These are phyloP conservation scores for Notodromas monacha DNA, from an alignment of 2,888 invertebrate species.

Conservation along the genomic window DNA sequence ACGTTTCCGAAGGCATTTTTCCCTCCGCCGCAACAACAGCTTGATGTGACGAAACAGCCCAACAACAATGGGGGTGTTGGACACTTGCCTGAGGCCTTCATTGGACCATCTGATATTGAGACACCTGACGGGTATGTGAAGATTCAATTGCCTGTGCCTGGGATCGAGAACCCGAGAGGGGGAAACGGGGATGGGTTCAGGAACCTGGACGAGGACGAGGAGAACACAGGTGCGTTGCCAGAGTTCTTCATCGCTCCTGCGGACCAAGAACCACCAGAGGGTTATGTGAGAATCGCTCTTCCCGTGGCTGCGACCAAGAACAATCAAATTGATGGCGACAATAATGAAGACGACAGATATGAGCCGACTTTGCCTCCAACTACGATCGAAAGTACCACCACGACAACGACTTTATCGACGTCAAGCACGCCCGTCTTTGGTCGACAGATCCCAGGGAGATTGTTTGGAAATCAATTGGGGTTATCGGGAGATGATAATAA, in stretches of 20 bases:
- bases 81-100: not conserved
- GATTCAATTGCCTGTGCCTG: not conserved
- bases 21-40: not conserved
- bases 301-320: not conserved
- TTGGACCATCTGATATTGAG: conserved; percentile 1
- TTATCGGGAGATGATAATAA: no score
- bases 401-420: no score
- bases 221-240: no score
- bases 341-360: no score
- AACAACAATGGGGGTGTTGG: no score
- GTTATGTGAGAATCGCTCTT: conserved; percentile 1
- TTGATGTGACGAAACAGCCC: no score
- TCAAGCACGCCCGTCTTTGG: no score
- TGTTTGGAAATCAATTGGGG: no score
- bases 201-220: no score
- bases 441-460: no score
- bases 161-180: not conserved
- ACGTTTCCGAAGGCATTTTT: not conserved
- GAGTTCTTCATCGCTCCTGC: conserved; percentile 2
- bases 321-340: not conserved
- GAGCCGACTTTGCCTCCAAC: no score
- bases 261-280: conserved; percentile 1
- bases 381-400: no score
- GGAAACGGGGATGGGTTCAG: not conserved
- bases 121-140: not conserved